A percentile compares a stretch with the other conserved stretches of the same genome.
phyloP scores from a whole-genome alignment of 2,888 invertebrate species.

The Tineola bisselliella region DNA sequence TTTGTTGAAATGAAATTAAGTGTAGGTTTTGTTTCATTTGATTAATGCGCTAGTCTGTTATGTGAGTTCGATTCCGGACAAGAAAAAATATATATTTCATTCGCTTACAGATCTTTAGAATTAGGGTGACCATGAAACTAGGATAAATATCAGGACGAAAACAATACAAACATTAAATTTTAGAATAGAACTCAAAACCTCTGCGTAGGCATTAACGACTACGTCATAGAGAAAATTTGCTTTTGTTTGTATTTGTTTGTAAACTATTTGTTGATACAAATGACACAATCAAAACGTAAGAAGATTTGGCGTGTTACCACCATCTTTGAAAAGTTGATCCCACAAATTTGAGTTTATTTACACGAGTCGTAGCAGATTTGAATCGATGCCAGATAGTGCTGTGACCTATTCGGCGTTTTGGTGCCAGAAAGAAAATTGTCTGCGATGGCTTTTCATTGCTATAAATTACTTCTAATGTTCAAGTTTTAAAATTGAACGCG shows the following conservation, averaged over 20 bases:
- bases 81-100: too few species aligned
- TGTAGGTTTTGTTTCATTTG: too few species aligned
- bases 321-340: constrained; percentile 15
- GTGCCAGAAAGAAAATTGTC: constrained; percentile 14
- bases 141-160: too few species aligned
- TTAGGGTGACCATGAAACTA: too few species aligned
- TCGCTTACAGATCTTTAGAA: too few species aligned
- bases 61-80: background rate
- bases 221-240: too few species aligned
- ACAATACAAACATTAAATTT: too few species aligned
- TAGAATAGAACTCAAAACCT: too few species aligned
- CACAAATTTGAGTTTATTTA: constrained; percentile 19
- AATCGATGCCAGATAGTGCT: constrained; percentile 18
- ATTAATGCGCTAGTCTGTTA: too few species aligned
- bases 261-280: constrained; percentile 9
- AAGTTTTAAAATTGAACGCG: constrained; percentile 9
- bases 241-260: too few species aligned
- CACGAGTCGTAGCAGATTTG: constrained; percentile 18
- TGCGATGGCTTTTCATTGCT: constrained; percentile 15
- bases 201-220: too few species aligned
- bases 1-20: too few species aligned
- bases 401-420: constrained; percentile 6
- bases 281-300: constrained; percentile 15
- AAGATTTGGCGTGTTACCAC: constrained; percentile 16
- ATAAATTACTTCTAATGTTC: constrained; percentile 11